These are phyloP conservation scores for Nothocercus nigrocapillus DNA, from an alignment of 2,113 vertebrate genomes.

Conservation along the genomic window DNA sequence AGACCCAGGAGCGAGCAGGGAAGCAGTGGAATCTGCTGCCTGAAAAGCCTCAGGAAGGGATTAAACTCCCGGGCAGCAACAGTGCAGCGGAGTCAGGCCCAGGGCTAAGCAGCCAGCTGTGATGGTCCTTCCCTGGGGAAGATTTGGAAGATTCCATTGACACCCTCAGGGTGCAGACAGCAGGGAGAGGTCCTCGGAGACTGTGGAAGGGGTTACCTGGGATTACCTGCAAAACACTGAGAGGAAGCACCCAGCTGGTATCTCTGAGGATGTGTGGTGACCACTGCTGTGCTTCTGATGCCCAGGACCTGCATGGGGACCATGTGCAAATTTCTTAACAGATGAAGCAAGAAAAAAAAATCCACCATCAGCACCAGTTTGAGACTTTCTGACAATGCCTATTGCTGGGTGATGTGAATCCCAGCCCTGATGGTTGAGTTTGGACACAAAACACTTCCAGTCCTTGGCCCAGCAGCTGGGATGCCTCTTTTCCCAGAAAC, in stretches of 20 bases:
- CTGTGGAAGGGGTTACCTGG: neutral
- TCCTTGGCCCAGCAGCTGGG: neutral
- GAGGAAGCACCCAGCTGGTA: neutral
- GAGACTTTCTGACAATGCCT: neutral
- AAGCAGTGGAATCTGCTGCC: neutral
- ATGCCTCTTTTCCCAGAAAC: neutral
- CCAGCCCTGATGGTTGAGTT: rapidly evolving
- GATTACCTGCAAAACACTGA: neutral
- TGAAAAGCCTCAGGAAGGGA: neutral
- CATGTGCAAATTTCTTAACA: neutral
- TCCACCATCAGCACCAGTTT: neutral
- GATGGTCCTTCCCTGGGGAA: neutral
- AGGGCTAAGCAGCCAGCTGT: rapidly evolving
- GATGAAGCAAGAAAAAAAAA: neutral
- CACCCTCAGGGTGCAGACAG: neutral
- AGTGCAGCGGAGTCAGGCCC: neutral
- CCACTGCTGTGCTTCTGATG: neutral
- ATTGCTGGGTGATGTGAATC: rapidly evolving
- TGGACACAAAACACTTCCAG: neutral
- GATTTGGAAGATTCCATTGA: neutral
- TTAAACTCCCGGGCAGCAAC: neutral
- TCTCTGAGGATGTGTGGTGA: neutral
- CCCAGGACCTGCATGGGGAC: neutral
- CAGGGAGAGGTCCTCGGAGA: too few relatives aligned
- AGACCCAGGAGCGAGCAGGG: neutral